Evolutionary conservation across 2,797 vertebrate species (phyloP).

Genomic region (Synanceia verrucosa): DNA sequence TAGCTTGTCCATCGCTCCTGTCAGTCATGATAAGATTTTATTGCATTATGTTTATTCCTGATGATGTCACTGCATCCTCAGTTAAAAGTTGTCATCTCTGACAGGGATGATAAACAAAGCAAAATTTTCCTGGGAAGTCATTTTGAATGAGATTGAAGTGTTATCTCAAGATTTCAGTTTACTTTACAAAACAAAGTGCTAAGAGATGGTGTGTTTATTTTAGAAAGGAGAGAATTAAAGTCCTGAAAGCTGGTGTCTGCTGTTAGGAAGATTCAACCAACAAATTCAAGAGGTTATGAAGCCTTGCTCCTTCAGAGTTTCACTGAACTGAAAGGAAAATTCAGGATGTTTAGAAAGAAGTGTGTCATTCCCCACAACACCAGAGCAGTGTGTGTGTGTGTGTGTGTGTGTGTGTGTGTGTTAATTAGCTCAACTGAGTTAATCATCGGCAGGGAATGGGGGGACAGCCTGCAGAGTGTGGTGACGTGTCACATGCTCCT

Average conservation of each 20-base stretch:
- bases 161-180: not conserved
- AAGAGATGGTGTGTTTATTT: not conserved
- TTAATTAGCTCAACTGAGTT: constrained; percentile 70
- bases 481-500: constrained; percentile 50
- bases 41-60: not conserved
- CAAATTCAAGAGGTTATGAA: not conserved
- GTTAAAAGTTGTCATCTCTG: not conserved
- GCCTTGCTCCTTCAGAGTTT: not conserved
- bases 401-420: constrained; percentile 40
- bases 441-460: constrained; percentile 61
- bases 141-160: not conserved
- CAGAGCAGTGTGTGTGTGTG: not conserved
- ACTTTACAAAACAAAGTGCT: not conserved
- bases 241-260: not conserved
- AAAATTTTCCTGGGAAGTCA: not conserved
- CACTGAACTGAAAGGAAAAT: constrained; percentile 31
- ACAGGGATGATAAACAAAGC: not conserved
- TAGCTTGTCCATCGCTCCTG: not conserved
- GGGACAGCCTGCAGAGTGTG: constrained; percentile 29
- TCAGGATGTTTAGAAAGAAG: constrained; percentile 34
- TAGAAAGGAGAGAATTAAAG: not conserved
- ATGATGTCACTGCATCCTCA: not conserved
- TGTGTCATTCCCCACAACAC: not conserved
- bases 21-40: not conserved
- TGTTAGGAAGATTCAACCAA: not conserved